A percentile compares a stretch with the other conserved stretches of the same genome.
phyloP scores from a whole-genome alignment of 2,797 vertebrate species.

The Cyprinodon diabolis region DNA sequence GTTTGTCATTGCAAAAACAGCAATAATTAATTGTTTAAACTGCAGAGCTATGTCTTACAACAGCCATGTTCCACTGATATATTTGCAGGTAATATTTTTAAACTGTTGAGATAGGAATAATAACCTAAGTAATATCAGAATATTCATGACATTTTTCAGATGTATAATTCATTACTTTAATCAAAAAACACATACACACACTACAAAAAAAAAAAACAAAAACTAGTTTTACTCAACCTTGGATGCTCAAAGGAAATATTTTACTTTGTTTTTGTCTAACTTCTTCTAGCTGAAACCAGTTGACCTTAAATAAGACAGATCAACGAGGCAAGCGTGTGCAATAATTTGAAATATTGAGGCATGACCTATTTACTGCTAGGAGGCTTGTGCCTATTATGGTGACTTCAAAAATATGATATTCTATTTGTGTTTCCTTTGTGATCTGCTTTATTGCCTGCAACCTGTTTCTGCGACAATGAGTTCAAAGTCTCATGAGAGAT shows the following conservation, averaged over 20 bases:
- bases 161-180: background rate
- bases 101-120: background rate
- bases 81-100: background rate
- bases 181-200: background rate
- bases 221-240: constrained; percentile 36
- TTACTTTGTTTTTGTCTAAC: constrained; percentile 26
- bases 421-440: constrained; percentile 55
- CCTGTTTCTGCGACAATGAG: constrained; percentile 59
- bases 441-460: constrained; percentile 52
- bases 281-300: constrained; percentile 37
- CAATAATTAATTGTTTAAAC: background rate
- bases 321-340: constrained; percentile 68
- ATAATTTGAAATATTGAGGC: constrained; percentile 72
- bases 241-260: constrained; percentile 18
- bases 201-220: constrained; percentile 5
- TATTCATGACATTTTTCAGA: background rate
- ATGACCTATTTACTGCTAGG: constrained; percentile 69
- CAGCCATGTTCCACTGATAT: background rate
- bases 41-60: background rate
- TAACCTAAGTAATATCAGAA: background rate
- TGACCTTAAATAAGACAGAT: constrained; percentile 61
- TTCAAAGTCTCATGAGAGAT: constrained; percentile 50
- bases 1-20: background rate
- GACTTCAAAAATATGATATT: constrained; percentile 67
- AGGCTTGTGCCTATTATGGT: constrained; percentile 35